A percentile compares a stretch with the other conserved stretches of the same genome.
Conservation (phyloP, 35 echinoderm and acorn worm genomes). For the Nesometra sesokonis region DNA sequence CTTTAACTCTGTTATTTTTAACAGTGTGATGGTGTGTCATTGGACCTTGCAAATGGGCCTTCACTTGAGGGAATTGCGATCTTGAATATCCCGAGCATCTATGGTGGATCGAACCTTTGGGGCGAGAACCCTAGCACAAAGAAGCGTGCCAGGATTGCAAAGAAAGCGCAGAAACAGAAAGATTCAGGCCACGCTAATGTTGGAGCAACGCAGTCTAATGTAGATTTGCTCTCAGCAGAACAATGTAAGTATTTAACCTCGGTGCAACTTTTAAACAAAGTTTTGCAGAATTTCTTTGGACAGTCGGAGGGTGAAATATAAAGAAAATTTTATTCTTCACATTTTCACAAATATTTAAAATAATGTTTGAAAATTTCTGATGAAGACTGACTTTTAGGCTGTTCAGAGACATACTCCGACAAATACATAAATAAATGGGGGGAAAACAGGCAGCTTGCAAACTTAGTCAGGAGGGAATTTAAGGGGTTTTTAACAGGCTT, state of each 20-base stretch:
- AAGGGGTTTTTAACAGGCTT: no score
- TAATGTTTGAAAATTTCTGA: no score
- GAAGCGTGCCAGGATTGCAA: conserved; percentile 61
- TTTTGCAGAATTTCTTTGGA: no score
- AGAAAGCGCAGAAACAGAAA: conserved; percentile 67
- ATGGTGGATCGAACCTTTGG: conserved; percentile 97
- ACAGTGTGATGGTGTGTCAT: conserved; percentile 93
- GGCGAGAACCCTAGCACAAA: conserved; percentile 85
- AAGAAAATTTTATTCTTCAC: no score
- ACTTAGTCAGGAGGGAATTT: no score
- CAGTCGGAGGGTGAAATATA: no score
- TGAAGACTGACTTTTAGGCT: no score
- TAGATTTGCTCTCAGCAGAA: conserved; percentile 81
- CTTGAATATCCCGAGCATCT: conserved; percentile 96
- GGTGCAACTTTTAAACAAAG: no score
- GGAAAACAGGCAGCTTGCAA: no score
- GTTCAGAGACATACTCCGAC: no score
- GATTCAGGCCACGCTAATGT: conserved; percentile 49
- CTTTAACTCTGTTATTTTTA: background rate
- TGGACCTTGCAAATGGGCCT: conserved; percentile 88
- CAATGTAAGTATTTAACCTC: conserved; percentile 57
- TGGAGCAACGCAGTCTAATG: conserved; percentile 55
- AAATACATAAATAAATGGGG: no score
- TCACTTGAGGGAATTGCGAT: conserved; percentile 85
- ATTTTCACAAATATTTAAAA: no score